Conservation (phyloP, 2,797 vertebrate species). For the Ceryle rudis region DNA sequence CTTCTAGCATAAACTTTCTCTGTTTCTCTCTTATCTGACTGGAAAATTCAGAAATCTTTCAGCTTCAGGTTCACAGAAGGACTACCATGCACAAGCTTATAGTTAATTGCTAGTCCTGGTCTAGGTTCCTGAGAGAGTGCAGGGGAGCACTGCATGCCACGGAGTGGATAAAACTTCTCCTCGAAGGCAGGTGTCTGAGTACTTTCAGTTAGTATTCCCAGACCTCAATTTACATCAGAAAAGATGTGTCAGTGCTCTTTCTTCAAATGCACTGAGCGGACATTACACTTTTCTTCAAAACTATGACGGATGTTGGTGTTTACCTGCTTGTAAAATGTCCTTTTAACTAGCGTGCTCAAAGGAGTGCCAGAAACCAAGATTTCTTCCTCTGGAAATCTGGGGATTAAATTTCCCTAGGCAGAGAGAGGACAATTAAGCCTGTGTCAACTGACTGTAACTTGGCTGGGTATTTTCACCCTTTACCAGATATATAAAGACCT, state of each 20-base stretch:
- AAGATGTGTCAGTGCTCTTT: neutral
- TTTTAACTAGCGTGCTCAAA: neutral
- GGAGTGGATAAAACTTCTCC: neutral
- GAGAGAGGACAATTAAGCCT: neutral
- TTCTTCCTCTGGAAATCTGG: neutral
- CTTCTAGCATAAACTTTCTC: neutral
- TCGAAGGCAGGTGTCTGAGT: neutral
- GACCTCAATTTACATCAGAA: slow-evolving; percentile 19
- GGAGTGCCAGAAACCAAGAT: neutral
- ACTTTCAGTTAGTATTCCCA: neutral
- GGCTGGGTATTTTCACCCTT: neutral
- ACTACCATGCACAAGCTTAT: neutral
- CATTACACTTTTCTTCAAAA: neutral
- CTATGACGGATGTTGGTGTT: neutral
- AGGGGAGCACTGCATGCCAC: neutral
- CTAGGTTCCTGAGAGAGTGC: neutral
- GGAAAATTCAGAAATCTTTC: neutral
- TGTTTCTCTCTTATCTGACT: neutral
- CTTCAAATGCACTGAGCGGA: neutral
- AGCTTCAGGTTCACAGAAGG: neutral
- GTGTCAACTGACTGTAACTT: neutral
- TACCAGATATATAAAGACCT: neutral
- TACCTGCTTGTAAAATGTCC: neutral
- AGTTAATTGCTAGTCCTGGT: neutral
- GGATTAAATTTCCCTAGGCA: neutral